These are phyloP conservation scores for Threskiornis aethiopicus DNA, from an alignment of 2,797 vertebrate genomes.

Conservation along the genomic window DNA sequence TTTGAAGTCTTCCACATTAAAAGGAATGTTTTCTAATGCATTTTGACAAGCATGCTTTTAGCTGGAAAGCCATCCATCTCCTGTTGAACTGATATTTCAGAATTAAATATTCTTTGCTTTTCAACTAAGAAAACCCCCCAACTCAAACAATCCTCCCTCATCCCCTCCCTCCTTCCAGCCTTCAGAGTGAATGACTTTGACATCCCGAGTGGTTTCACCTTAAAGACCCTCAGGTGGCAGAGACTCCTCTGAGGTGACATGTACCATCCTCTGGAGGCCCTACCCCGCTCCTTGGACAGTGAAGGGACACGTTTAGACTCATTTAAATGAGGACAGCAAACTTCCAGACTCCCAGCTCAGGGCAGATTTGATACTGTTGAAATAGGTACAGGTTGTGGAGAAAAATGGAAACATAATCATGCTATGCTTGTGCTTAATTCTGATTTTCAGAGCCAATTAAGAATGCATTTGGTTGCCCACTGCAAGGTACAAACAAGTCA, in stretches of 20 bases:
- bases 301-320: not conserved
- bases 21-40: not conserved
- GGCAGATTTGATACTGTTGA: not conserved
- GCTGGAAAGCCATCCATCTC: not conserved
- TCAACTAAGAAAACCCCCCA: not conserved
- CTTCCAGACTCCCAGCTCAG: not conserved
- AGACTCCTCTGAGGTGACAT: not conserved
- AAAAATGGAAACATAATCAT: not conserved
- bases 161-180: not conserved
- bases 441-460: not conserved
- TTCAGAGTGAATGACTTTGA: not conserved
- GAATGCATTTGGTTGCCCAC: not conserved
- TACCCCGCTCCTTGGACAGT: not conserved
- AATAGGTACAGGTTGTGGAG: not conserved
- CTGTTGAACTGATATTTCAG: not conserved
- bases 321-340: not conserved
- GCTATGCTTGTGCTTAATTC: not conserved
- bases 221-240: not conserved
- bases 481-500: not conserved
- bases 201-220: not conserved
- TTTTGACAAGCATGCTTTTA: not conserved
- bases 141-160: not conserved
- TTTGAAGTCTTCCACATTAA: not conserved
- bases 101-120: not conserved
- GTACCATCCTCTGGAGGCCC: not conserved